phyloP scores from a whole-genome alignment of 2,888 invertebrate species.

The Halictus quadricinctus region DNA sequence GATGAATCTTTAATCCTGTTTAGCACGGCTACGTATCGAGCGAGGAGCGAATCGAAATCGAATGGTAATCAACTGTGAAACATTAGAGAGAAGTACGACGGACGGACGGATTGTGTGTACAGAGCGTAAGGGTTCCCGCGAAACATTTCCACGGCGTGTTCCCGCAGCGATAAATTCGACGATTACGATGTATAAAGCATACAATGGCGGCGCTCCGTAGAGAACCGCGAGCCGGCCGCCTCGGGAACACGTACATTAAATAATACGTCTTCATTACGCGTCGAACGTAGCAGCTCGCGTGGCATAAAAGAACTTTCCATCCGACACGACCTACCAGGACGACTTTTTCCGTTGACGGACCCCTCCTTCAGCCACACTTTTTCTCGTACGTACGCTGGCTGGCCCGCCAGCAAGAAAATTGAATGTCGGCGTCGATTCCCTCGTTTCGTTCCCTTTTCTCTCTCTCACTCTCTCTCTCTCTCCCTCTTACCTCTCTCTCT shows the following conservation, averaged over 20 bases:
- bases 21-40: conserved; percentile 23
- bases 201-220: conserved; percentile 22
- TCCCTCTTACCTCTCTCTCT: neutral
- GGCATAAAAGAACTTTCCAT: conserved; percentile 65
- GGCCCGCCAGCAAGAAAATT: conserved; percentile 60
- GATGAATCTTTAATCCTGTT: conserved; percentile 51
- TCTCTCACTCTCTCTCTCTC: no score
- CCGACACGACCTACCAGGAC: conserved; percentile 50
- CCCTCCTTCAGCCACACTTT: conserved; percentile 16
- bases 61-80: conserved; percentile 28
- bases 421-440: conserved; percentile 71
- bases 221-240: conserved; percentile 12
- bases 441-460: conserved; percentile 36
- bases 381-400: neutral
- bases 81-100: conserved; percentile 6
- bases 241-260: conserved; percentile 60
- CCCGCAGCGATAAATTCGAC: conserved; percentile 37
- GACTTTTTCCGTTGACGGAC: conserved; percentile 60
- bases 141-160: conserved; percentile 18
- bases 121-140: neutral
- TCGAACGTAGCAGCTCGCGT: conserved; percentile 68
- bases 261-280: conserved; percentile 71
- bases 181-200: conserved; percentile 35
- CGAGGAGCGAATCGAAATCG: conserved; percentile 33
- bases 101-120: neutral